Evolutionary conservation across 2,113 vertebrate species (phyloP).

Genomic region (Dasyurus viverrinus): DNA sequence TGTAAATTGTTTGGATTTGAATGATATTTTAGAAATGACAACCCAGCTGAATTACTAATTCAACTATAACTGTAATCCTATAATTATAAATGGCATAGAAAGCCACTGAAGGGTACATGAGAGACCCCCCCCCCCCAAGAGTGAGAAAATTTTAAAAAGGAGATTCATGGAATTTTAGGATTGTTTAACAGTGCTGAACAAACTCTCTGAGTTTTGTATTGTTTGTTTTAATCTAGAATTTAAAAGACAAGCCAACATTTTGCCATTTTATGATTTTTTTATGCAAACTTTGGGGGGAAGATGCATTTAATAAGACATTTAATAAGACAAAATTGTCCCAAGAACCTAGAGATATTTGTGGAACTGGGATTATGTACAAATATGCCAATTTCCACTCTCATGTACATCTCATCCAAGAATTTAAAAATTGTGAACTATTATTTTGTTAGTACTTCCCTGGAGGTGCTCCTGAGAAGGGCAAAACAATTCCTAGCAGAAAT

Average conservation of each 20-base stretch:
- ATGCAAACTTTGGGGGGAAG: background rate
- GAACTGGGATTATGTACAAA: background rate
- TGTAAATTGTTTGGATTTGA: too few species aligned
- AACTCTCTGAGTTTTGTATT: background rate
- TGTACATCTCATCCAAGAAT: background rate
- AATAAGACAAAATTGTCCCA: background rate
- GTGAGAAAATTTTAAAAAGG: background rate
- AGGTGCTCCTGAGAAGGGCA: too few species aligned
- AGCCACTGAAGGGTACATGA: background rate
- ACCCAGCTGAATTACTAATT: background rate
- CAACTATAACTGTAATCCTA: background rate
- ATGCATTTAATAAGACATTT: background rate
- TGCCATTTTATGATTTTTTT: background rate
- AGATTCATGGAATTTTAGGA: background rate
- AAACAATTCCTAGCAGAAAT: background rate
- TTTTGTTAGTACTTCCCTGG: too few species aligned
- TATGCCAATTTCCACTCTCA: background rate
- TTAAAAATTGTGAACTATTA: background rate
- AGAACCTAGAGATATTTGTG: background rate
- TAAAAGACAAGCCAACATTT: background rate
- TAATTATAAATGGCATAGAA: background rate
- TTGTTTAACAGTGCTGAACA: background rate
- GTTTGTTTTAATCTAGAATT: background rate
- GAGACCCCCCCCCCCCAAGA: background rate
- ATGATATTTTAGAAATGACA: background rate